Base-by-base conservation (phyloP, 2,888 invertebrate genomes). In the Aleiodes leptofemur region DNA sequence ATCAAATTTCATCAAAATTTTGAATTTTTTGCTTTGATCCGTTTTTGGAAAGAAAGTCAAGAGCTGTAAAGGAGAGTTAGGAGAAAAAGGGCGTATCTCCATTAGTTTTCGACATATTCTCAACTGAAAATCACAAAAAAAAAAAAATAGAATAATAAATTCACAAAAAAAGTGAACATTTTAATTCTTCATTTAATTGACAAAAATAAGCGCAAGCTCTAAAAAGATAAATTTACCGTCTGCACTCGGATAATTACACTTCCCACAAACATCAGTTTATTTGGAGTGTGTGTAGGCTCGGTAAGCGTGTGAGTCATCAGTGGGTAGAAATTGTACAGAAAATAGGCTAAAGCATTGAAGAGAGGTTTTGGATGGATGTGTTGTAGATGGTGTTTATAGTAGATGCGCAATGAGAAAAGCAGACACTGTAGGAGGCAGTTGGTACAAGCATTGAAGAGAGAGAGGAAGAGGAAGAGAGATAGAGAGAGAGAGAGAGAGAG, bases 321-420 rank as follows among this genome's bases (percentile, higher is more conserved):
- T 55, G 68, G 57, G 66, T 61, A 72, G 74, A 73, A 73, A 75
- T 73, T 76, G 75, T 70, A 69, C 50, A 48, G 8, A 73, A 57
- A 64, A 72, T 64, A 69, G 76, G 75, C 50, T 69, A 74, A 71
- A 70, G 53, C 16, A 23, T 23, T 23, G 56, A 51, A 61, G 64
- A 55, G 51, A 8, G 73, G 16, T 38, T 69, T 74, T 69, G 70
- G 53, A 51, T 57, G 14, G 23, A 23, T 23, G 23, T 23, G 74
- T 68, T 70, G 66, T 48, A 56, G 59, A 57, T 77, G 68, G 74
- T 23, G 64, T 71, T 76, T 61, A 72, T 72, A 69, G 74, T 69
- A 59, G 68, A 66, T 70, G 76, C 23, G 61, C 66, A 69, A 68
- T 75, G 71, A 70, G 29, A 66, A 56, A 55, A 76, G 72, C 64